Conservation (phyloP, 2,888 invertebrate species). For the Lepeophtheirus nordmannii region DNA sequence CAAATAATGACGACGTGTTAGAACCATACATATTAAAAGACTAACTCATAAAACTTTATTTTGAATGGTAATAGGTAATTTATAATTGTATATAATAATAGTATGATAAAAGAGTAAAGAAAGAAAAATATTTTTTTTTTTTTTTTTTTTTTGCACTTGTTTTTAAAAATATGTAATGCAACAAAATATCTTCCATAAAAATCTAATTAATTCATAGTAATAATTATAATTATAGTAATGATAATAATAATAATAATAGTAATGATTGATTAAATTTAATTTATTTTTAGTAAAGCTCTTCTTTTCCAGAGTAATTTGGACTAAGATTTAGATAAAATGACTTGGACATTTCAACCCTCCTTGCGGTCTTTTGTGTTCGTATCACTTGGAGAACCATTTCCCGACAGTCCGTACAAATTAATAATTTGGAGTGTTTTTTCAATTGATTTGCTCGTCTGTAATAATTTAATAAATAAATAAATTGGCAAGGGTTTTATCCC, state of each 20-base stretch:
- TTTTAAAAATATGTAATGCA: too few relatives aligned
- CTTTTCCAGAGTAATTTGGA: constrained; percentile 1
- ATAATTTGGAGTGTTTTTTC: background rate
- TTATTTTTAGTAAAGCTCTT: constrained; percentile 8
- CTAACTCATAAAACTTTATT: too few relatives aligned
- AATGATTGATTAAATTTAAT: background rate
- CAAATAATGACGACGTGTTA: too few relatives aligned
- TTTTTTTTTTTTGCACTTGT: too few relatives aligned
- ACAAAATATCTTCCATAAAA: too few relatives aligned
- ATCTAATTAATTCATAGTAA: too few relatives aligned
- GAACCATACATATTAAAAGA: too few relatives aligned
- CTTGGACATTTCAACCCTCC: constrained; percentile 6
- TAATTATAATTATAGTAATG: constrained; percentile 18
- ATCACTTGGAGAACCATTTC: constrained; percentile 19
- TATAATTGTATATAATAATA: too few relatives aligned
- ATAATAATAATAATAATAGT: constrained; percentile 20
- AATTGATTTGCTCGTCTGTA: constrained; percentile 1
- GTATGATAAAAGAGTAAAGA: too few relatives aligned
- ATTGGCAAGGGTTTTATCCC: too few relatives aligned
- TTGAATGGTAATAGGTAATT: too few relatives aligned
- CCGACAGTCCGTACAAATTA: constrained; percentile 11
- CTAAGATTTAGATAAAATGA: constrained; percentile 6
- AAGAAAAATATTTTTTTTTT: too few relatives aligned
- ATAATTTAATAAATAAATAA: background rate
- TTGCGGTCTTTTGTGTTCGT: constrained; percentile 2